Base-by-base conservation (phyloP, 2,113 vertebrate genomes). In the Crypturellus undulatus region DNA sequence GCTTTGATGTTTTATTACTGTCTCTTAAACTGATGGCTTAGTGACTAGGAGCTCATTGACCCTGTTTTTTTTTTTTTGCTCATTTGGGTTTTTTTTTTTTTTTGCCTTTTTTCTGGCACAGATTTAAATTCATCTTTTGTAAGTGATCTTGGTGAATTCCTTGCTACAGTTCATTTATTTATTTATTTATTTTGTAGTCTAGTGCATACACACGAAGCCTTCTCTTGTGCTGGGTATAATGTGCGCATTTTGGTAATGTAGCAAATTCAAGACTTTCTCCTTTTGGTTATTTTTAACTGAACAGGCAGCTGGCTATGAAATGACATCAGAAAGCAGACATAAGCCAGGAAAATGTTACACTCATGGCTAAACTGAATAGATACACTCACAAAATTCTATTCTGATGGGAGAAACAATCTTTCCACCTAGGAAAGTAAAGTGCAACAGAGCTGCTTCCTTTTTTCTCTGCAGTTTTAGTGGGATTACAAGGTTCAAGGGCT, bases 331-430 rank as follows among this genome's bases (percentile, higher is more conserved):
- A 85, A 42, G 72, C 38, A 64, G 28, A n/a, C 34, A n/a, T 79
- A 77, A 93, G 93, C 92, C 96, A 96, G 96, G 90, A 96, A 97
- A 96, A 95, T 87, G 49, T 95, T 95, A 67, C 69, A 51, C 21
- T 84, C 5, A 10, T n/a, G 80, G 64, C 67, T 79, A 64, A 90
- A 81, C 59, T 82, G 75, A 85, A 94, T 93, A 92, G 85, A 93
- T 85, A 42, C 40, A 94, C 40, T 92, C 79, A 91, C 49, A 88
- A 92, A 89, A 93, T 79, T 81, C 75, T 89, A 2, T 89, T 95
- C 54, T 91, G 25, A 59, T 79, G 77, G 45, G 90, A 72, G 80
- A 92, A 84, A 84, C 59, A 87, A 77, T 85, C 76, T 58, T 93
- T 77, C 16, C 20, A 51, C 42, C 58, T 69, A 83, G 83, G 64